These are phyloP conservation scores for Sylvia borin DNA, from an alignment of 2,797 vertebrate genomes.

Conservation along the genomic window DNA sequence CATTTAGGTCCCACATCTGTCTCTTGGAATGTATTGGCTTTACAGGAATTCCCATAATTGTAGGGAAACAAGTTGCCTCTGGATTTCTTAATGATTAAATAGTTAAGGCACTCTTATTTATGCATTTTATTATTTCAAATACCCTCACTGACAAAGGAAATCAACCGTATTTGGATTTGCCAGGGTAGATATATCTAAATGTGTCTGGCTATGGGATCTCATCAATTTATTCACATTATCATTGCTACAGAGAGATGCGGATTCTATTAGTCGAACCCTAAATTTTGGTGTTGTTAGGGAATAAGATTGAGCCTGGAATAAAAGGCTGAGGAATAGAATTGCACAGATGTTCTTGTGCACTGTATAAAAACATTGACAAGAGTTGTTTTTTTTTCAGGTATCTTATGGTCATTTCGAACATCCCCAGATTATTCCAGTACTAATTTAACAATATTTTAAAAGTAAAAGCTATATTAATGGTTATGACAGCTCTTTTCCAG, in stretches of 20 bases:
- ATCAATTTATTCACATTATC: neutral
- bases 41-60: accelerated
- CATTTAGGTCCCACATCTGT: accelerated
- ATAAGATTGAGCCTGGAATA: neutral
- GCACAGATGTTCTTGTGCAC: neutral
- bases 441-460: neutral
- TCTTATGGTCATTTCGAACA: neutral
- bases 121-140: neutral
- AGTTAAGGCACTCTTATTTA: neutral
- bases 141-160: neutral
- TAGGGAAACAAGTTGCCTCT: neutral
- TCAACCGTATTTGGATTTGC: neutral
- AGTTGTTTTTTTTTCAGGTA: neutral
- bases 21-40: neutral
- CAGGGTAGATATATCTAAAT: accelerated
- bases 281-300: neutral
- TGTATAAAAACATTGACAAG: neutral
- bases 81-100: neutral
- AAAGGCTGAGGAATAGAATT: neutral
- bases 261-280: neutral
- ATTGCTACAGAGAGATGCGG: neutral
- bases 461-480: neutral
- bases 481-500: neutral
- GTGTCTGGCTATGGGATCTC: neutral
- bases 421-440: neutral